These are phyloP conservation scores for Coregonus ussuriensis DNA, from an alignment of 2,797 vertebrate species.

Conservation along the genomic window DNA sequence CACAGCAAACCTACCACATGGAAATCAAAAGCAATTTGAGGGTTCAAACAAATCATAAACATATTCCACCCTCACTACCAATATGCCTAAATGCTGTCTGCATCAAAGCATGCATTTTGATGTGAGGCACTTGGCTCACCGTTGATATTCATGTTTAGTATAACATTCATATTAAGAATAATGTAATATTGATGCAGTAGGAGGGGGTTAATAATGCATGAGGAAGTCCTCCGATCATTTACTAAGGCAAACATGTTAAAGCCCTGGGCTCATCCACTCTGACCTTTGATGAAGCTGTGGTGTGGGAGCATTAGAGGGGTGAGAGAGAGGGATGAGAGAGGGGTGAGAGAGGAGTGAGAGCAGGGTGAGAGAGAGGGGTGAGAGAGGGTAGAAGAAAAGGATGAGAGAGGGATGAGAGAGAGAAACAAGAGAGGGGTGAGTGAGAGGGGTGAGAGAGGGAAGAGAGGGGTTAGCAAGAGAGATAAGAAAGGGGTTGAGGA, in stretches of 20 bases:
- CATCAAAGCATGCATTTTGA: slow-evolving; percentile 7
- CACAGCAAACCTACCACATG: not conserved
- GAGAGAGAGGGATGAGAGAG: not conserved
- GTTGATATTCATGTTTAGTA: slow-evolving; percentile 50
- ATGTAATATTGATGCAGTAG: slow-evolving; percentile 66
- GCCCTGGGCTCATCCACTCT: slow-evolving; percentile 9
- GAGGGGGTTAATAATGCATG: slow-evolving; percentile 68
- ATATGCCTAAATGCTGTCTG: not conserved
- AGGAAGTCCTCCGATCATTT: slow-evolving; percentile 65
- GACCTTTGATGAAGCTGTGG: slow-evolving; percentile 23
- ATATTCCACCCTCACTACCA: slow-evolving; percentile 7
- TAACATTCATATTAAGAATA: slow-evolving; percentile 57
- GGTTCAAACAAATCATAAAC: slow-evolving; percentile 26
- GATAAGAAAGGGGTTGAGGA: too few relatives aligned
- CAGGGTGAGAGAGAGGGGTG: not conserved
- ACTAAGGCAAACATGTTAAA: slow-evolving; percentile 52
- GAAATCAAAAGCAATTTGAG: not conserved
- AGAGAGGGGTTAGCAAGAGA: too few relatives aligned
- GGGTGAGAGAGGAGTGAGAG: slow-evolving; percentile 10
- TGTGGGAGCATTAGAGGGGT: not conserved
- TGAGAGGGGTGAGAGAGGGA: too few relatives aligned
- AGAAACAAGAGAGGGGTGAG: too few relatives aligned
- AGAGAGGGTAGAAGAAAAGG: not conserved
- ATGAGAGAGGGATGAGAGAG: not conserved
- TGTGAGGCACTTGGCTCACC: slow-evolving; percentile 29